A percentile compares a stretch with the other conserved stretches of the same genome.
These are phyloP conservation scores for Epicampocera succincta DNA, from an alignment of 2,888 invertebrate genomes.

Conservation along the genomic window DNA sequence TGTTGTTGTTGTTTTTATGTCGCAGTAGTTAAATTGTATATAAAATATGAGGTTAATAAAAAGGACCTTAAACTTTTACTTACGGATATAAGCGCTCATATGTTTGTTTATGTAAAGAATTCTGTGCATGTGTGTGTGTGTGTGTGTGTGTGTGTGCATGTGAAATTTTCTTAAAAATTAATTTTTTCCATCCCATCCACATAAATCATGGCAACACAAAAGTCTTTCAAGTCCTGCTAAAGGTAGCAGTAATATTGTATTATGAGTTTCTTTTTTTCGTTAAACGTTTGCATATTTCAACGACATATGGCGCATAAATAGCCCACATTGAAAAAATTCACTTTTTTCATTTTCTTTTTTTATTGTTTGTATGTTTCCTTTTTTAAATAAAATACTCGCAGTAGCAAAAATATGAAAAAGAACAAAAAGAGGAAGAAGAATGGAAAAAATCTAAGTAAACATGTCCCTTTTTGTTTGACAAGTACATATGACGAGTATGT, in stretches of 20 bases:
- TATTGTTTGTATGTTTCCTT: conserved; percentile 11
- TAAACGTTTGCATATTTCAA: conserved; percentile 65
- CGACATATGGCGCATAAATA: conserved; percentile 68
- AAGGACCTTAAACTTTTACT: conserved; percentile 71
- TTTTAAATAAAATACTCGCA: conserved; percentile 9
- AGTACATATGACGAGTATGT: conserved; percentile 78
- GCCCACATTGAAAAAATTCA: conserved; percentile 57
- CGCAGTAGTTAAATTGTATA: conserved; percentile 13
- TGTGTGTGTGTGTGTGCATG: conserved; percentile 5
- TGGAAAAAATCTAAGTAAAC: conserved; percentile 75
- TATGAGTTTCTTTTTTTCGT: conserved; percentile 32
- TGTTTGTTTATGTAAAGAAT: conserved; percentile 14
- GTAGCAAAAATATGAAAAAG: conserved; percentile 42
- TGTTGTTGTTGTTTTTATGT: too few relatives aligned
- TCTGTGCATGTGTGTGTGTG: neutral
- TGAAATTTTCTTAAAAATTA: conserved; percentile 62
- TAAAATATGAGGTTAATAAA: conserved; percentile 79
- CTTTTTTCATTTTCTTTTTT: neutral
- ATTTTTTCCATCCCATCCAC: conserved; percentile 51
- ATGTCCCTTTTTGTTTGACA: conserved; percentile 75
- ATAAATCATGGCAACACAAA: conserved; percentile 62
- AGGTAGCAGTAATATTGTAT: conserved; percentile 54
- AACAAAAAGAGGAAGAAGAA: conserved; percentile 16
- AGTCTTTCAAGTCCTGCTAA: conserved; percentile 45
- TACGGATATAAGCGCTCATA: conserved; percentile 70